A percentile compares a stretch with the other conserved stretches of the same genome.
phyloP scores from a whole-genome alignment of 2,888 invertebrate genomes.

The Trachelus troglodyta region DNA sequence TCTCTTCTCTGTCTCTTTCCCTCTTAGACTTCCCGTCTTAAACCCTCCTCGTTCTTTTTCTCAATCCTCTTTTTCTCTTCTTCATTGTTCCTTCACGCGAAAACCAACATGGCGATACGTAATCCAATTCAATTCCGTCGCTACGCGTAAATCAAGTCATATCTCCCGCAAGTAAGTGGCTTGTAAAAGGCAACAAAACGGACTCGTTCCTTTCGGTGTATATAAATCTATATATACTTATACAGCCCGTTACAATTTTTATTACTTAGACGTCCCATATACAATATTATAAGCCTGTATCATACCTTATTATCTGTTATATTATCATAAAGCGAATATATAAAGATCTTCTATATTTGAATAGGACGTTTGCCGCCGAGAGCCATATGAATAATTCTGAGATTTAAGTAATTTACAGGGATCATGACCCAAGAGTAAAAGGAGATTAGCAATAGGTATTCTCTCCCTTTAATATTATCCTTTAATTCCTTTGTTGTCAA shows the following conservation, averaged over 20 bases:
- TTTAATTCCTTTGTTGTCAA: background rate
- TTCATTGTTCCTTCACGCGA: background rate
- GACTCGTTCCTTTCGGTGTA: background rate
- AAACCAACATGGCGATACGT: background rate
- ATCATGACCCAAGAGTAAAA: too few relatives aligned
- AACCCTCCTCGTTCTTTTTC: background rate
- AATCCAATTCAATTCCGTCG: background rate
- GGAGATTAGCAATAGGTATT: too few relatives aligned
- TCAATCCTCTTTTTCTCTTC: background rate
- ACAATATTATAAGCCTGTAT: background rate
- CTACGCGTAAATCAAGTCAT: background rate
- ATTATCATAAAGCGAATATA: too few relatives aligned
- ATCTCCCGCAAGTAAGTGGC: background rate
- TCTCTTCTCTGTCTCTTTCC: background rate
- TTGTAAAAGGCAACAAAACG: background rate
- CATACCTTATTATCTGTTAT: background rate
- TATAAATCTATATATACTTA: background rate
- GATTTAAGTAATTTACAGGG: background rate
- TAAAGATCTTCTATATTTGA: background rate
- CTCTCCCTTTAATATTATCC: too few relatives aligned
- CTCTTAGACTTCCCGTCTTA: background rate
- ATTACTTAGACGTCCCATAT: background rate
- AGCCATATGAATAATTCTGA: background rate
- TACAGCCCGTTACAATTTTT: background rate
- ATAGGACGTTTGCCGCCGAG: background rate